phyloP scores from a whole-genome alignment of 2,888 invertebrate genomes.

The Acronicta psi region DNA sequence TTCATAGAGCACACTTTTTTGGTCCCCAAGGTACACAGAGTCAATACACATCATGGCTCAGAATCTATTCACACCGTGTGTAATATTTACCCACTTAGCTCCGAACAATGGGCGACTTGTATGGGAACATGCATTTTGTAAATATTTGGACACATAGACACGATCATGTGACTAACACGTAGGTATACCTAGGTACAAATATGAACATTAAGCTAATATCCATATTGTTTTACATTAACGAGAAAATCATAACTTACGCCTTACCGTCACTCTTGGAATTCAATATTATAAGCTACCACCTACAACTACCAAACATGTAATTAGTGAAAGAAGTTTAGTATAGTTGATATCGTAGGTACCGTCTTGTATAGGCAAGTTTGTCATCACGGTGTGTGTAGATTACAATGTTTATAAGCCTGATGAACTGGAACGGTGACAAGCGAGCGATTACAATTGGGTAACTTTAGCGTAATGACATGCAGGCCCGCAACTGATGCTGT shows the following conservation, averaged over 20 bases:
- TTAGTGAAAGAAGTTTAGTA: too few relatives aligned
- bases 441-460: too few relatives aligned
- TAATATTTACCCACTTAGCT: conserved; percentile 41
- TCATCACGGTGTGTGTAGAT: too few relatives aligned
- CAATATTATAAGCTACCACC: not conserved
- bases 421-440: too few relatives aligned
- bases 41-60: conserved; percentile 24
- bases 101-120: conserved; percentile 48
- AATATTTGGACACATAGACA: conserved; percentile 51
- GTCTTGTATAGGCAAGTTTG: too few relatives aligned
- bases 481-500: too few relatives aligned
- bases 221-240: conserved; percentile 30
- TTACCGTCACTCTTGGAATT: conserved; percentile 1
- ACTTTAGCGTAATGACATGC: too few relatives aligned
- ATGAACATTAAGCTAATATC: conserved; percentile 2
- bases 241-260: conserved; percentile 1
- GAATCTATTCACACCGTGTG: conserved; percentile 43
- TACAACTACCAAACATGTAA: too few relatives aligned
- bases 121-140: conserved; percentile 42
- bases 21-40: conserved; percentile 20
- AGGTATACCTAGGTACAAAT: conserved; percentile 20
- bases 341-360: too few relatives aligned
- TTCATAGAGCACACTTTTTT: conserved; percentile 33
- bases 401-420: too few relatives aligned
- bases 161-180: conserved; percentile 29